A percentile compares a stretch with the other conserved stretches of the same genome.
phyloP scores from a whole-genome alignment of 2,888 invertebrate species.

The Sphaerophoria rueppellii region DNA sequence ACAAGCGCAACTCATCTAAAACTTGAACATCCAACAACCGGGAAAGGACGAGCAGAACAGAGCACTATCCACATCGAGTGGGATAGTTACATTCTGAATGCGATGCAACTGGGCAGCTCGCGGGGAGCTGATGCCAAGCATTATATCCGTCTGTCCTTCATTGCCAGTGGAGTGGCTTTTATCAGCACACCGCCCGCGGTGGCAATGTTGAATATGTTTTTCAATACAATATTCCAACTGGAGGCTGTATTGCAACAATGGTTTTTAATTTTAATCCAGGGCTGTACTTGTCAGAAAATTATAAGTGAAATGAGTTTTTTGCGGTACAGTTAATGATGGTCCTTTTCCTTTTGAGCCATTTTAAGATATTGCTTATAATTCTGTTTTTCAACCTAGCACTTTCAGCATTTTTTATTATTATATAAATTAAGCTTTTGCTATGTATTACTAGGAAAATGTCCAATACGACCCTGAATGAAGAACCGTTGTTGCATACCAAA shows the following conservation, averaged over 20 bases:
- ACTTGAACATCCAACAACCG: constrained; percentile 35
- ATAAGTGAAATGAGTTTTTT: background rate
- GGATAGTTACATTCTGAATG: constrained; percentile 19
- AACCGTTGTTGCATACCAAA: constrained; percentile 6
- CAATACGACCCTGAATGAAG: background rate
- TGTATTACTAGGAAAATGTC: background rate
- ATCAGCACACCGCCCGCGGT: constrained; percentile 44
- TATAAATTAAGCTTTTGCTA: too few relatives aligned
- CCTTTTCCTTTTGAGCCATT: too few relatives aligned
- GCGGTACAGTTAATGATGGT: too few relatives aligned
- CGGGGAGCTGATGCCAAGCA: constrained; percentile 16
- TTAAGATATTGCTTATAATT: too few relatives aligned
- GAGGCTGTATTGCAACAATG: constrained; percentile 26
- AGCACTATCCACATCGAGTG: constrained; percentile 47
- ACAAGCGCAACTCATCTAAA: background rate
- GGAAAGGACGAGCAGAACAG: constrained; percentile 40
- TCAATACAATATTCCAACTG: constrained; percentile 47
- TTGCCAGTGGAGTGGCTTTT: constrained; percentile 23
- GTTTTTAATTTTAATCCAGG: background rate
- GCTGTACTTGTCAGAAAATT: background rate
- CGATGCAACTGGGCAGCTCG: constrained; percentile 7
- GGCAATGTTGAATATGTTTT: constrained; percentile 39
- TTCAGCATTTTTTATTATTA: too few relatives aligned
- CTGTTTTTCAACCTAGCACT: too few relatives aligned
- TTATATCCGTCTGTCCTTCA: constrained; percentile 56